Evolutionary conservation across 2,113 vertebrate genomes (phyloP).

Genomic region (Elachura formosa): DNA sequence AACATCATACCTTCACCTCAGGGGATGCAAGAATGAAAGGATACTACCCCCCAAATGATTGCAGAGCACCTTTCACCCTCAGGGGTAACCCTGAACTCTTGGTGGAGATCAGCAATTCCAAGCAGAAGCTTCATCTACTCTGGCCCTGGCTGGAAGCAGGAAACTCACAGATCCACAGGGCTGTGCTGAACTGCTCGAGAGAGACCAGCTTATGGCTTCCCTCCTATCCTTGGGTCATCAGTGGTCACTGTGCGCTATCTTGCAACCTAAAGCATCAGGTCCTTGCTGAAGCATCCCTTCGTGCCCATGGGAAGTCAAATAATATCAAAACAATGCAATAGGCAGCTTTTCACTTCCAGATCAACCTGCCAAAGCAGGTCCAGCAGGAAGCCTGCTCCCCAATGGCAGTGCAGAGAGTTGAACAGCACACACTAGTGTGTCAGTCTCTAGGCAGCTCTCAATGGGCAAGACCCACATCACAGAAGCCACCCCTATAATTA

Average conservation of each 20-base stretch:
- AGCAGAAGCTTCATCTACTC: neutral
- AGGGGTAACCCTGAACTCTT: neutral
- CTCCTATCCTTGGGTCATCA: neutral
- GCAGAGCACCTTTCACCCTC: neutral
- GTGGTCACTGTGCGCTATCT: neutral
- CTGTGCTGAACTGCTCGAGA: neutral
- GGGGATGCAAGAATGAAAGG: neutral
- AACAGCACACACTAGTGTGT: neutral
- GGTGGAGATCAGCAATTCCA: neutral
- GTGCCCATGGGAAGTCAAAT: neutral
- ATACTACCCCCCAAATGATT: neutral
- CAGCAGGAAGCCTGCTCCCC: neutral
- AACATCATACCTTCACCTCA: conserved; percentile 2
- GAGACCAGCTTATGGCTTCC: neutral
- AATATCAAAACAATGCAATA: neutral
- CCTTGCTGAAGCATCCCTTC: neutral
- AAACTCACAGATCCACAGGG: neutral
- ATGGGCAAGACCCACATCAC: neutral
- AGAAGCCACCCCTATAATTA: neutral
- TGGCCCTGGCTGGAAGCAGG: neutral
- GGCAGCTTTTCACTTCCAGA: neutral
- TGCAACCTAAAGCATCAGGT: neutral
- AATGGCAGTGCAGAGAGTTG: accelerated
- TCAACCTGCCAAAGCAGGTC: neutral
- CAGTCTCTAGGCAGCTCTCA: neutral